Conservation (phyloP, 2,888 invertebrate genomes). For the Aleiodes alternator region DNA sequence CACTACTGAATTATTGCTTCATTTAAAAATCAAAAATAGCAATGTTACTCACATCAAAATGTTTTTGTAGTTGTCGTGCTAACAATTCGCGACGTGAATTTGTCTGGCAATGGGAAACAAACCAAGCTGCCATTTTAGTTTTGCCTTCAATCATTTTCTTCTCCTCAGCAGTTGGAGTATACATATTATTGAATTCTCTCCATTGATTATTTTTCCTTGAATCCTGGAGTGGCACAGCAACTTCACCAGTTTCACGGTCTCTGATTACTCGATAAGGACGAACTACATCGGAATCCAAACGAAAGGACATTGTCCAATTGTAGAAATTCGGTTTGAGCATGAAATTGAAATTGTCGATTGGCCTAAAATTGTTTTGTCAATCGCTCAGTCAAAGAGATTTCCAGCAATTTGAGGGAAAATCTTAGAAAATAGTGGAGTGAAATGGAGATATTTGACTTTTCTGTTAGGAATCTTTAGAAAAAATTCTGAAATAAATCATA, state of each 20-base stretch:
- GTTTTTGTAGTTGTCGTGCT: constrained; percentile 72
- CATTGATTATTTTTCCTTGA: constrained; percentile 8
- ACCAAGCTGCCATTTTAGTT: constrained; percentile 72
- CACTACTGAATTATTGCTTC: no score
- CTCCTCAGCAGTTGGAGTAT: constrained; percentile 1
- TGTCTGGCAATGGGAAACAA: constrained; percentile 73
- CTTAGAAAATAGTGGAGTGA: no score
- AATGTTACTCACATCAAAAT: constrained; percentile 76
- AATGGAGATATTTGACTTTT: no score
- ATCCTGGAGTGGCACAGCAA: constrained; percentile 33
- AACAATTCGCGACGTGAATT: constrained; percentile 71
- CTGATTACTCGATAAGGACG: constrained; percentile 34
- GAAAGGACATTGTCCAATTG: constrained; percentile 47
- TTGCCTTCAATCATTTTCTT: constrained; percentile 58
- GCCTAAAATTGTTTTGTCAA: not conserved
- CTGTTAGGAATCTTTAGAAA: no score
- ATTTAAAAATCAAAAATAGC: not conserved
- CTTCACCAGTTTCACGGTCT: constrained; percentile 10
- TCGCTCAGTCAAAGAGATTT: no score
- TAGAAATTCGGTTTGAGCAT: constrained; percentile 25
- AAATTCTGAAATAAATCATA: not conserved
- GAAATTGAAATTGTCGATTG: not conserved
- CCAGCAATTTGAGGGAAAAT: no score
- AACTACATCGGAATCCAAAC: constrained; percentile 39
- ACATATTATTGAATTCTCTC: not conserved